phyloP scores from a whole-genome alignment of 2,888 invertebrate genomes.

The Cremastinae sp. region DNA sequence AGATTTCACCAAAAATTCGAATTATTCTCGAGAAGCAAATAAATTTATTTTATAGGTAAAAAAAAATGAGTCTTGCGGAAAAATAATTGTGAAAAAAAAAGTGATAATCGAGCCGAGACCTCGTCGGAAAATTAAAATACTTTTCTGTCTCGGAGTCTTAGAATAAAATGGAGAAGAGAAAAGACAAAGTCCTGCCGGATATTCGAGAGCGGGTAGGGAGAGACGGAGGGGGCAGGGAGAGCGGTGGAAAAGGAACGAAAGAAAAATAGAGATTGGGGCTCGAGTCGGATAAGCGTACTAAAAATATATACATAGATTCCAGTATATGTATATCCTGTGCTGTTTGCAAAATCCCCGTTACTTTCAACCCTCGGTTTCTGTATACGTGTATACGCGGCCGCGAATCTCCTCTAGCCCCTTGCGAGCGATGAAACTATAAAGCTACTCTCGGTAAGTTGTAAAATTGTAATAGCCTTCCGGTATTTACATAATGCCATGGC shows the following conservation, averaged over 20 bases:
- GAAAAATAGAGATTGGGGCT: slow-evolving; percentile 29
- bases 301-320: slow-evolving; percentile 4
- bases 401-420: slow-evolving; percentile 58
- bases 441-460: slow-evolving; percentile 77
- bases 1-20: too few species aligned
- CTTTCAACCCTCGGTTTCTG: slow-evolving; percentile 19
- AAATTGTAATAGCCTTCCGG: slow-evolving; percentile 78
- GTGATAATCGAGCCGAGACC: slow-evolving; percentile 22
- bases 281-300: slow-evolving; percentile 52
- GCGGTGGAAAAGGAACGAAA: slow-evolving; percentile 35
- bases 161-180: slow-evolving; percentile 22
- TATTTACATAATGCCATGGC: slow-evolving; percentile 78
- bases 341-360: slow-evolving; percentile 23
- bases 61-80: too few species aligned
- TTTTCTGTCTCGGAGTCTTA: slow-evolving; percentile 44
- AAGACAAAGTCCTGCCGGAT: slow-evolving; percentile 27
- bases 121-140: slow-evolving; percentile 63
- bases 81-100: neutral
- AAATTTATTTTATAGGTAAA: too few species aligned
- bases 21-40: too few species aligned
- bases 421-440: slow-evolving; percentile 76
- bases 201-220: slow-evolving; percentile 34
- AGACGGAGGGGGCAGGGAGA: slow-evolving; percentile 34
- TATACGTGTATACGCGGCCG: slow-evolving; percentile 8
- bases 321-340: slow-evolving; percentile 23